Evolutionary conservation across 2,797 vertebrate genomes (phyloP).

Genomic region (Poeciliopsis turneri): DNA sequence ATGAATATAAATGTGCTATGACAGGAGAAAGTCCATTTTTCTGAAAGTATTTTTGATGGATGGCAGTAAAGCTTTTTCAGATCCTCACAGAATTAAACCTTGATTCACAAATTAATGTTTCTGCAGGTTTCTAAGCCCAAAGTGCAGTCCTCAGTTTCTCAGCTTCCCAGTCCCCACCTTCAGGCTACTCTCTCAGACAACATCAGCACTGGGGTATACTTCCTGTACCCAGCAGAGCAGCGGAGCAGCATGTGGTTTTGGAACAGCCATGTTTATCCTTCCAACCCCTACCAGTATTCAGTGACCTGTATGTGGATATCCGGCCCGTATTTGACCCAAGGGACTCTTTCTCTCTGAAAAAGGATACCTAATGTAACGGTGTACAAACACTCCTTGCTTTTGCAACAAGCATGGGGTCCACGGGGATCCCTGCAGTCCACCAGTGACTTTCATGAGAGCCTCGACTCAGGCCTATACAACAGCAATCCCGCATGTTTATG

Average conservation of each 20-base stretch:
- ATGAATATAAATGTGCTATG: slow-evolving; percentile 64
- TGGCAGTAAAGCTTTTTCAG: slow-evolving; percentile 19
- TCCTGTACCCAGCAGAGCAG: slow-evolving; percentile 83
- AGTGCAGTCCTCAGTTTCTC: slow-evolving; percentile 28
- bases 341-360: slow-evolving; percentile 98
- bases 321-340: slow-evolving; percentile 95
- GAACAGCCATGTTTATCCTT: slow-evolving; percentile 90
- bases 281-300: slow-evolving; percentile 88
- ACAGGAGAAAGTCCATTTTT: slow-evolving; percentile 50
- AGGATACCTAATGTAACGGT: slow-evolving; percentile 98
- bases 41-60: slow-evolving; percentile 26
- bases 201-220: slow-evolving; percentile 81
- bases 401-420: slow-evolving; percentile 95
- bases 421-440: slow-evolving; percentile 82
- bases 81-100: slow-evolving; percentile 40
- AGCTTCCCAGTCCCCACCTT: slow-evolving; percentile 59
- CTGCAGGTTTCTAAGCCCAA: slow-evolving; percentile 40
- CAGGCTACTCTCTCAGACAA: slow-evolving; percentile 75
- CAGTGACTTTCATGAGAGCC: slow-evolving; percentile 86
- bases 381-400: slow-evolving; percentile 95
- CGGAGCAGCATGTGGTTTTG: slow-evolving; percentile 91
- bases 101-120: slow-evolving; percentile 36
- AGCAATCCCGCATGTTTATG: slow-evolving; percentile 93
- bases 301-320: slow-evolving; percentile 96
- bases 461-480: slow-evolving; percentile 90